A percentile compares a stretch with the other conserved stretches of the same genome.
Evolutionary conservation across 2,113 vertebrate species (phyloP).

Genomic region (Cottus gobio): DNA sequence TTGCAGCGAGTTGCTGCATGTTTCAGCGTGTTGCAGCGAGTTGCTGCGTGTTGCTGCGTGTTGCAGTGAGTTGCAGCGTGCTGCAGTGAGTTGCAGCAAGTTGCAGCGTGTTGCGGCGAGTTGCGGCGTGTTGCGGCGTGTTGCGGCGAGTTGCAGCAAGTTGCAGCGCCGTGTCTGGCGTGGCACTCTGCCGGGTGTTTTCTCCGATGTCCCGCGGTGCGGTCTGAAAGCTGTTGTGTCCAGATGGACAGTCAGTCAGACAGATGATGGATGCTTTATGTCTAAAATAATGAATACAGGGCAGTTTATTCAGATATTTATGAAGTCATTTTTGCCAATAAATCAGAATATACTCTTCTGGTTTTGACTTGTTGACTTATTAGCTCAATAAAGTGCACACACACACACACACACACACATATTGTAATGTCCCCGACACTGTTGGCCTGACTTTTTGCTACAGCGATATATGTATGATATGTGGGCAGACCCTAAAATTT

Average conservation of each 20-base stretch:
- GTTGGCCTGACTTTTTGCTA: not conserved
- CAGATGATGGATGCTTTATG: slow-evolving; percentile 1
- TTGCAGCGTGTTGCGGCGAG: not conserved
- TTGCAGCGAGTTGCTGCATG: not conserved
- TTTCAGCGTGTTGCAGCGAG: not conserved
- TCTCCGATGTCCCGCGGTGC: slow-evolving; percentile 22
- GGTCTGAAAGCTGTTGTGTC: slow-evolving; percentile 18
- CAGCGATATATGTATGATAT: not conserved
- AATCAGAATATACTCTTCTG: not conserved
- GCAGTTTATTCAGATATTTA: not conserved
- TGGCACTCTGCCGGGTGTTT: slow-evolving; percentile 2
- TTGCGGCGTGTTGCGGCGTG: no score
- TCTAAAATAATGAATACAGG: slow-evolving; percentile 3
- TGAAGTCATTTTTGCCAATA: not conserved
- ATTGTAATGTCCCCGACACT: not conserved
- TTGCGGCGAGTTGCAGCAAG: not conserved
- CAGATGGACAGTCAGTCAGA: slow-evolving; percentile 17
- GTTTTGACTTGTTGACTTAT: not conserved
- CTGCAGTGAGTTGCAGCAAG: not conserved
- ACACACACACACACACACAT: not conserved
- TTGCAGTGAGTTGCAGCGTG: not conserved
- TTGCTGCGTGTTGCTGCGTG: no score
- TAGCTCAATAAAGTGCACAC: no score
- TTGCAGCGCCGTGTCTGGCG: not conserved
- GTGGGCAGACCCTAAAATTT: no score